Evolutionary conservation across 2,113 vertebrate genomes (phyloP), one percentile per base, ranked within the genome.

Genomic region (Psilopogon haemacephalus): DNA sequence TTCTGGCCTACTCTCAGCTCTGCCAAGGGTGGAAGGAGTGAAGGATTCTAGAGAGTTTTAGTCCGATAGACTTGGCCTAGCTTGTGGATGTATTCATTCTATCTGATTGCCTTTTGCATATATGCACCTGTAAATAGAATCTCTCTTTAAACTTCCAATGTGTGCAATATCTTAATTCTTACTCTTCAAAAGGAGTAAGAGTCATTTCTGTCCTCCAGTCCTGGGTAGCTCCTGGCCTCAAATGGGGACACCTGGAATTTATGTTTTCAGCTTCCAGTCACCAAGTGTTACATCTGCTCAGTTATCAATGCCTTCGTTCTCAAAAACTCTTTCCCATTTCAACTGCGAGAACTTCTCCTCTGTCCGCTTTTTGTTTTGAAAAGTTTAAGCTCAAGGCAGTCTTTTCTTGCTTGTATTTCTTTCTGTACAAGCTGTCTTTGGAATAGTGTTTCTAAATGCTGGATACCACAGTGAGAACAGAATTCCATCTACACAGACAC

Each of bases 391-490:
- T 48, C 30, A 18, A 90, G 65, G 27, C 38, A 88, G 44, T 14
- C 77, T 87, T 69, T 70, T 58, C 46, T 93, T 26, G 9, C 86
- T 73, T 75, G 59, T 62, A 55, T 73, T 89, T 90, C 84, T 73
- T 89, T 90, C 84, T 73, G 71, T 88, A 92, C 78, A 79, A 85
- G 50, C 64, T 92, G 20, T 80, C 91, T 94, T 90, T 60, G 64
- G 40, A 91, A 87, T 40, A 62, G 37, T 14, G 14, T 73, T 92
- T 89, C 84, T 73, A 35, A 84, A 59, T 33, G 71, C 37, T 83
- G 24, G 71, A 24, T 86, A 88, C 88, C 85, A 94, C 75, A 93
- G 52, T 1, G 2, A 84, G 95, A 91, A 90, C 90, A 95, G 88
- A 89, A 80, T 69, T 95, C 88, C 69, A 84, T n/a, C 84, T 73